Conservation (phyloP, 2,113 vertebrate species). For the Corapipo altera region DNA sequence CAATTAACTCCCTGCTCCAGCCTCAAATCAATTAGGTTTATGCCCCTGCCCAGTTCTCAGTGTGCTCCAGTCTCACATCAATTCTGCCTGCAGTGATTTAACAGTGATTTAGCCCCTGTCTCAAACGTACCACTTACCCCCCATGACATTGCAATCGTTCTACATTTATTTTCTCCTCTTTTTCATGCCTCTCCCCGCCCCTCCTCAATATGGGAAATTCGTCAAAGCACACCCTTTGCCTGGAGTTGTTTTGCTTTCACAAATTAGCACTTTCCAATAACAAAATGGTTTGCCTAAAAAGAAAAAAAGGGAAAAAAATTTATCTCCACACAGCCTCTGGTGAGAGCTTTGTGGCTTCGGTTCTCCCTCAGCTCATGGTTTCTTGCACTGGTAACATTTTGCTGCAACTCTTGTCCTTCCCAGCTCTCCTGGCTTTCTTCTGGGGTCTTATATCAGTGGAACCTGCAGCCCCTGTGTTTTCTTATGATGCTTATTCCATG, state of each 20-base stretch:
- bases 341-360: neutral
- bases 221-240: conserved; percentile 51
- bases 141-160: conserved; percentile 62
- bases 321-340: neutral
- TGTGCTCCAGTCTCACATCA: conserved; percentile 65
- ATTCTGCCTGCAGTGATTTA: conserved; percentile 71
- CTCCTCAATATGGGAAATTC: conserved; percentile 43
- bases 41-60: conserved; percentile 66
- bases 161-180: conserved; percentile 67
- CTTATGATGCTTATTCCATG: neutral
- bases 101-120: conserved; percentile 69
- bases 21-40: conserved; percentile 71
- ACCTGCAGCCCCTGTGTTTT: neutral
- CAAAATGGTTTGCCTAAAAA: conserved; percentile 6
- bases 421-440: neutral
- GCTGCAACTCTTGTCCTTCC: neutral
- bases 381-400: neutral
- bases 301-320: neutral
- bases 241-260: conserved; percentile 57
- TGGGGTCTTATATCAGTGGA: neutral
- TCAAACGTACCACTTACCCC: conserved; percentile 62
- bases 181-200: conserved; percentile 25
- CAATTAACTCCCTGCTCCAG: conserved; percentile 67
- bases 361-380: neutral
- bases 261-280: conserved; percentile 47